Base-by-base conservation (phyloP, 2,113 vertebrate species). In the Ceyx melanurus region DNA sequence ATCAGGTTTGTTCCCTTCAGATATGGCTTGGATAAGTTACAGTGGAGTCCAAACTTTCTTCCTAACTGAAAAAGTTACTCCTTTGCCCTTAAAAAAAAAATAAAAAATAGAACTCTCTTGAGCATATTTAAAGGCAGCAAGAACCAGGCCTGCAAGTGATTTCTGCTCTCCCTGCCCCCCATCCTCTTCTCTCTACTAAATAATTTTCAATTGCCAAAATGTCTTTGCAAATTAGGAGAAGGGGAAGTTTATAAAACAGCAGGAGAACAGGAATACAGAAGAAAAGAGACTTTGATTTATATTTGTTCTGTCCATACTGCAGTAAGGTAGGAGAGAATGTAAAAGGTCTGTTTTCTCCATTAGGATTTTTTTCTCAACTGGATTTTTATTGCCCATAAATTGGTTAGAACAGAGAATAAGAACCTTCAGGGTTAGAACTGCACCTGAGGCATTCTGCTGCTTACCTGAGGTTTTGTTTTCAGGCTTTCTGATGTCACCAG, bases 171-270 rank as follows among this genome's bases (percentile, higher is more conserved):
- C n/a, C 35, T 21, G 71, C 62, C 64, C 80, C 72, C 40, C 53
- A 31, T 94, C 18, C 6, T 72, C 88, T 92, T 54, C 56, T 80
- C 53, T 60, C 10, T 65, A 62, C 33, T 92, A 92, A 93, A 96
- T 88, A 92, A 96, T 77, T 84, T 94, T 74, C 84, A 91, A 2
- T 91, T 95, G 91, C 91, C 87, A 89, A 91, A 91, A 92, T 87
- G 83, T 92, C 87, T 54, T 56, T 62, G 82, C 84, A 95, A 82
- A 96, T 93, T 75, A 90, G 71, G 86, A 95, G 78, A 95, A 82
- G 61, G 75, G 77, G 86, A 87, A 93, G 89, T 97, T 96, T 96
- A 92, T 95, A 94, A 96, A 97, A 92, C 96, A 96, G 94, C 92
- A 82, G 86, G 90, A 93, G 82, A 90, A 86, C 67, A 70, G 72